Evolutionary conservation across 2,113 vertebrate genomes (phyloP).

Genomic region (Talpa occidentalis): DNA sequence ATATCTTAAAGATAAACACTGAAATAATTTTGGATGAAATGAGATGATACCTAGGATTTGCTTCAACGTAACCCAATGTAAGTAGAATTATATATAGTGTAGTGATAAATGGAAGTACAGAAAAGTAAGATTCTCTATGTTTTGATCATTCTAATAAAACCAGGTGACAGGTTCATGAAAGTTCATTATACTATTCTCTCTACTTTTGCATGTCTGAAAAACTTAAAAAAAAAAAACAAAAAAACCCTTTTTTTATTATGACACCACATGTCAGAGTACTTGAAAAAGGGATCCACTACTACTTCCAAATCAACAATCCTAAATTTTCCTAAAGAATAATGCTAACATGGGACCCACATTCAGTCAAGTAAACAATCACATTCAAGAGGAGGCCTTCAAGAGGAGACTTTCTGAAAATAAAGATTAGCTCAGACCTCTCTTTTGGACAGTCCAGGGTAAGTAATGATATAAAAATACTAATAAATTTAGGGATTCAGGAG

Average conservation of each 20-base stretch:
- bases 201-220: background rate
- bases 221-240: background rate
- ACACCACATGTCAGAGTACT: background rate
- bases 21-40: conserved; percentile 38
- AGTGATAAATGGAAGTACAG: background rate
- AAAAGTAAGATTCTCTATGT: background rate
- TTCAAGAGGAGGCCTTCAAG: background rate
- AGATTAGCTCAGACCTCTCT: background rate
- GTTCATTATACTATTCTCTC: background rate
- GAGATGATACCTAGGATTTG: background rate
- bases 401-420: background rate
- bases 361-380: background rate
- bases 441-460: background rate
- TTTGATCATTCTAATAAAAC: background rate
- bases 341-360: background rate
- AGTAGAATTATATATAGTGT: background rate
- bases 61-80: background rate
- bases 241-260: background rate
- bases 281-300: background rate
- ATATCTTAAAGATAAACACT: conserved; percentile 18
- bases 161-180: background rate
- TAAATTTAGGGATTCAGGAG: background rate
- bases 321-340: background rate
- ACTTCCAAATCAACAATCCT: background rate
- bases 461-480: conserved; percentile 3